Conservation (phyloP, 2,113 vertebrate species). For the Loxodonta africana region DNA sequence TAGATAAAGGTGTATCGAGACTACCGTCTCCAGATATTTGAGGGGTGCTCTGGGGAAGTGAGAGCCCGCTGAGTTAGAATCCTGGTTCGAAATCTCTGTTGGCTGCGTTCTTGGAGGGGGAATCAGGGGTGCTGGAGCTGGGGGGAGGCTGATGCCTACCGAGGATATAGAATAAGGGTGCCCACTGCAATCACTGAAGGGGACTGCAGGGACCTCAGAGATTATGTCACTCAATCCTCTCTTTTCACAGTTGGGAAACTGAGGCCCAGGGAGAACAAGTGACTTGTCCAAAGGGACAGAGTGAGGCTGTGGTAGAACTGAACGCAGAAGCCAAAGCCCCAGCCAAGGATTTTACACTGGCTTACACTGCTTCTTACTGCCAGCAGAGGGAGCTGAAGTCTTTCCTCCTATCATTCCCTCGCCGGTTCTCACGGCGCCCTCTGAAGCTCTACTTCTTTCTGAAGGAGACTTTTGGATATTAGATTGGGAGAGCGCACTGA, state of each 20-base stretch:
- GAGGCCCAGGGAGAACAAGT: neutral
- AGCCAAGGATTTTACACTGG: neutral
- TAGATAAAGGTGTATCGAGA: rapidly evolving
- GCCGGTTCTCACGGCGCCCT: neutral
- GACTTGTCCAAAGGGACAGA: neutral
- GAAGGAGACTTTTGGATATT: neutral
- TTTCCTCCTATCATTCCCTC: neutral
- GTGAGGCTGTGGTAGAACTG: neutral
- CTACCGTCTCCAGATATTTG: neutral
- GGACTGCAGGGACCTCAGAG: neutral
- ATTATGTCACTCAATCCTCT: neutral
- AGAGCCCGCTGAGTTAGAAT: neutral
- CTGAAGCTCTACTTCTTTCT: neutral
- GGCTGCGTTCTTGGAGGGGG: neutral
- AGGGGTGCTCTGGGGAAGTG: neutral
- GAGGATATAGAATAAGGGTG: neutral
- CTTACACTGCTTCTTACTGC: neutral
- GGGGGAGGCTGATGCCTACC: too few species aligned
- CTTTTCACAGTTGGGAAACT: neutral
- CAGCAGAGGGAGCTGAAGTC: neutral
- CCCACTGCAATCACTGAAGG: neutral
- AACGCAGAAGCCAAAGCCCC: neutral
- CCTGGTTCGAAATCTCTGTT: neutral
- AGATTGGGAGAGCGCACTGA: too few species aligned
- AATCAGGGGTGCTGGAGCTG: neutral